Evolutionary conservation across 2,113 vertebrate genomes (phyloP), one percentile per base, ranked within the genome.

Genomic region (Grammomys surdaster): DNA sequence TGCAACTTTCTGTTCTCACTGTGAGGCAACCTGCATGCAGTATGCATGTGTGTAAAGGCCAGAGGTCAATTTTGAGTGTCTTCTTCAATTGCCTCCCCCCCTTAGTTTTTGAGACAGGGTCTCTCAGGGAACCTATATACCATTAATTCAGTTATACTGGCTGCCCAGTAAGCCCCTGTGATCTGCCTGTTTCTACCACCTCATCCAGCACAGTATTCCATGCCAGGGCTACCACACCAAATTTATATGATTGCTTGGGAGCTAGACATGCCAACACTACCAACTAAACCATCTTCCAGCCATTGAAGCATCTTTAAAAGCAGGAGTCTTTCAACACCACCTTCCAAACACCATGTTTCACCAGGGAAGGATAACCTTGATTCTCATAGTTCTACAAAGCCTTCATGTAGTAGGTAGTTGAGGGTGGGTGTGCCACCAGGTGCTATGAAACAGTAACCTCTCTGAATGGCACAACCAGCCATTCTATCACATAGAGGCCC

Each of bases 1-100:
- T 73, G 43, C 87, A 73, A 82, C 51, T 86, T 95, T 56, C 85
- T 89, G 28, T 51, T 72, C 51, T 95, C 48, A 87, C 63, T 26
- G 31, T 1, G 24, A 87, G 89, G 20, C 67, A 77, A 12, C 6
- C 17, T 69, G 63, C 19, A 36, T 22, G 28, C 65, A 33, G 1
- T 36, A 20, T 69, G 17, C 13, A 67, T 51, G 46, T 70, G 10
- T 70, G 5, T n/a, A 46, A 33, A 36, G 7, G 19, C 65, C 31
- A 51, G 33, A 70, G 31, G 12, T 22, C 46, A 88, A 70, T 46
- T 36, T 70, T 70, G 31, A 31, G 19, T 24, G 17, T 70, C 46
- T 13, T n/a, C 43, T 33, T 88, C 46, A 54, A 69, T 36, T 70
- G 11, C 12, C 12, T 5, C 3, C 20, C 3, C 20, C 46, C 20